These are phyloP conservation scores for Rhorus exstirpatorius DNA, from an alignment of 2,888 invertebrate genomes.

Conservation along the genomic window DNA sequence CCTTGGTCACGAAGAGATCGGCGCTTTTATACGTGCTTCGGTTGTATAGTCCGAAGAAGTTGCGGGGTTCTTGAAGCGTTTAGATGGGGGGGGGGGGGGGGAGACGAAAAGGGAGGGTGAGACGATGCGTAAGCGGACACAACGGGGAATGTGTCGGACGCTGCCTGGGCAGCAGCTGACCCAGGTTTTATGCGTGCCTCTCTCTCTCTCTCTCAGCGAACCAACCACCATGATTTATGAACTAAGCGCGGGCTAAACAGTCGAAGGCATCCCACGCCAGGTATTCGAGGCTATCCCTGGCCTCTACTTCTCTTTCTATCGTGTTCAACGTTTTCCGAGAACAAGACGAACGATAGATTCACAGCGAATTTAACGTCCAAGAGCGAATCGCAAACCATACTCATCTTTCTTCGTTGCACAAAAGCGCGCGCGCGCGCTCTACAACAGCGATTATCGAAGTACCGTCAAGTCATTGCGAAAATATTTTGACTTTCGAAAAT, in stretches of 20 bases:
- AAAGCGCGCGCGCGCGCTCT: not conserved
- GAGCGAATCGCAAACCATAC: slow-evolving; percentile 31
- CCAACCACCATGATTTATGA: slow-evolving; percentile 82
- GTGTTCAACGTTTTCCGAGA: slow-evolving; percentile 16
- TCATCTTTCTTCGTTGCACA: slow-evolving; percentile 17
- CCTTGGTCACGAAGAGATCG: slow-evolving; percentile 4
- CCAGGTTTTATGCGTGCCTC: slow-evolving; percentile 62
- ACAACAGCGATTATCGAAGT: slow-evolving; percentile 20
- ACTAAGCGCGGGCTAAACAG: slow-evolving; percentile 78
- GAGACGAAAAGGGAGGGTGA: no score
- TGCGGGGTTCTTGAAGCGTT: slow-evolving; percentile 50
- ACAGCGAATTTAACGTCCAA: slow-evolving; percentile 42
- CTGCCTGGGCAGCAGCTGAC: slow-evolving; percentile 78
- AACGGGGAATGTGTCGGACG: slow-evolving; percentile 73
- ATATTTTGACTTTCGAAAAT: slow-evolving; percentile 81
- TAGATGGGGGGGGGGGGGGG: slow-evolving; percentile 50
- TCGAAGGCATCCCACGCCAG: slow-evolving; percentile 79
- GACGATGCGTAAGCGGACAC: slow-evolving; percentile 69
- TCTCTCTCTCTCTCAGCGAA: slow-evolving; percentile 49
- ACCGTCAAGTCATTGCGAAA: slow-evolving; percentile 76
- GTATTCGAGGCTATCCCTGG: slow-evolving; percentile 77
- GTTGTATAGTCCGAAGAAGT: slow-evolving; percentile 45
- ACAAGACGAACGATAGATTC: slow-evolving; percentile 46
- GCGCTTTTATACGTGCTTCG: slow-evolving; percentile 17
- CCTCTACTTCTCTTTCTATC: slow-evolving; percentile 68